phyloP scores from a whole-genome alignment of 2,113 vertebrate genomes.

The Rissa tridactyla region DNA sequence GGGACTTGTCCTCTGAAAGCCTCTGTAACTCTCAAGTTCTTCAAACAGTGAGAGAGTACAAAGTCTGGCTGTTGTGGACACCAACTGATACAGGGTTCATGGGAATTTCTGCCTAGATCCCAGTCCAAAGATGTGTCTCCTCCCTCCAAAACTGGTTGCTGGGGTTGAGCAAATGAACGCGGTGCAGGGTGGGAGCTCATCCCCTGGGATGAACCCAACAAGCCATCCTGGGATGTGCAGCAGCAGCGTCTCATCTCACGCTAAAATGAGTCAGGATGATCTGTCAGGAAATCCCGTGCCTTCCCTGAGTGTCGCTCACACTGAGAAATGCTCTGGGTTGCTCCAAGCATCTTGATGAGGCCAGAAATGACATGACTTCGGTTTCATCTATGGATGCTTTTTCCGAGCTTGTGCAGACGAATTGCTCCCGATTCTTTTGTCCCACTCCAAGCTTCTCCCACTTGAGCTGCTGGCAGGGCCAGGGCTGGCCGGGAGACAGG shows the following conservation, averaged over 20 bases:
- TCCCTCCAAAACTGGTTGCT: background rate
- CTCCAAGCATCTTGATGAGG: background rate
- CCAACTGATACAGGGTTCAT: background rate
- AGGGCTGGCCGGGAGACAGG: background rate
- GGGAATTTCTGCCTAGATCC: background rate
- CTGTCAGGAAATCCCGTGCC: background rate
- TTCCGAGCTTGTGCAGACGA: background rate
- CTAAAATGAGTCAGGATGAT: conserved; percentile 20
- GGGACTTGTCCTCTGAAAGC: background rate
- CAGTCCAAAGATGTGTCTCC: background rate
- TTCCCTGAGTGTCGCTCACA: background rate
- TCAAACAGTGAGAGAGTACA: background rate
- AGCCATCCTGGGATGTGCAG: background rate
- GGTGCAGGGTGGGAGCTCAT: background rate
- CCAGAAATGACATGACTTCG: background rate
- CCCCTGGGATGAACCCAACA: background rate
- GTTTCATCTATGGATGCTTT: background rate
- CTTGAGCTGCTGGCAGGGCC: conserved; percentile 14
- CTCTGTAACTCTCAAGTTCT: background rate
- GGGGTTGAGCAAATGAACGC: background rate
- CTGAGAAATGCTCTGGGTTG: background rate
- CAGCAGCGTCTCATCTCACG: background rate
- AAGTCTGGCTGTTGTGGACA: background rate
- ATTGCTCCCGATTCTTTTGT: background rate
- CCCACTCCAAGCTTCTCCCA: background rate